phyloP scores from a whole-genome alignment of 2,797 vertebrate genomes.

The Pelochelys cantorii region DNA sequence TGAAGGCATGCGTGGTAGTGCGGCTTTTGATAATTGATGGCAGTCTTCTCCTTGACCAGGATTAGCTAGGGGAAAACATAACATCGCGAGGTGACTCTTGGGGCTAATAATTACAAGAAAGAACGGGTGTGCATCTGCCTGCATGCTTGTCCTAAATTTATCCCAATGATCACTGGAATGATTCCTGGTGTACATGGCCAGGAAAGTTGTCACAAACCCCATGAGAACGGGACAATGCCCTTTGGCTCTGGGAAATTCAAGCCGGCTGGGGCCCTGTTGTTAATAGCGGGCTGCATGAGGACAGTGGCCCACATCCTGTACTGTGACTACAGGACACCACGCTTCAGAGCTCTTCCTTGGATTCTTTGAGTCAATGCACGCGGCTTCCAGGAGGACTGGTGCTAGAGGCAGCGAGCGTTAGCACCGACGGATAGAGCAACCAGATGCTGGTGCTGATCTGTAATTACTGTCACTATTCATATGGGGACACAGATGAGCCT shows the following conservation, averaged over 20 bases:
- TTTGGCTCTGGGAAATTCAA: background rate
- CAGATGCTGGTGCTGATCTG: slow-evolving; percentile 27
- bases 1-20: background rate
- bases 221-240: background rate
- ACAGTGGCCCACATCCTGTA: fast-evolving
- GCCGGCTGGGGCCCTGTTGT: background rate
- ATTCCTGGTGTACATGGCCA: background rate
- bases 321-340: fast-evolving
- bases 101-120: fast-evolving
- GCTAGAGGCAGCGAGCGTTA: background rate
- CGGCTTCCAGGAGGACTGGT: background rate
- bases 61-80: background rate
- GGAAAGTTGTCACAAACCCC: background rate
- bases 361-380: fast-evolving
- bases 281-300: fast-evolving
- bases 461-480: background rate
- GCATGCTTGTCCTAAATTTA: background rate
- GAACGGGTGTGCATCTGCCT: background rate
- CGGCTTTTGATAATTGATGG: background rate
- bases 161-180: background rate
- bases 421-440: background rate
- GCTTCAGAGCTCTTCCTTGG: background rate
- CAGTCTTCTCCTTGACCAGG: background rate
- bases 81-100: fast-evolving
- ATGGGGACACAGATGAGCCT: background rate